phyloP scores from a whole-genome alignment of 2,888 invertebrate species.

The Linnaemya tessellans region DNA sequence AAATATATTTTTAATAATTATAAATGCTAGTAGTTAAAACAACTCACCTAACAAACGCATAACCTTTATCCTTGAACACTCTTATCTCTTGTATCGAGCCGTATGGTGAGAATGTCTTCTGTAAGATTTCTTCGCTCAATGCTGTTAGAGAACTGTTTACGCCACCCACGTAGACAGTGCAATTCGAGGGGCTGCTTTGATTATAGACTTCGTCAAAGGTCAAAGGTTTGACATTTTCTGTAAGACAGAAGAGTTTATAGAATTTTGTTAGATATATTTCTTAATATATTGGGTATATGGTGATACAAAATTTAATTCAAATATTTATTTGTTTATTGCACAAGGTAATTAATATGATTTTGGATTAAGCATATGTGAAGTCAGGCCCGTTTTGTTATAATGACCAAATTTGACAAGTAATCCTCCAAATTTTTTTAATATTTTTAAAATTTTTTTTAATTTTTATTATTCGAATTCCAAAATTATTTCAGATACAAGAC shows the following conservation, averaged over 20 bases:
- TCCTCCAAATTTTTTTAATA: no score
- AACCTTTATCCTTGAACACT: constrained; percentile 99
- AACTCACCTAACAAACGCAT: constrained; percentile 95
- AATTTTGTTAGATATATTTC: not conserved
- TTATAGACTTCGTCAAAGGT: constrained; percentile 99
- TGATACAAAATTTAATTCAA: not conserved
- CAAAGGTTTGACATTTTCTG: constrained; percentile 94
- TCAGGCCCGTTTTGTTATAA: no score
- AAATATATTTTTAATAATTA: no score
- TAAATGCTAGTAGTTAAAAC: not conserved
- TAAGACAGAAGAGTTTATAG: not conserved
- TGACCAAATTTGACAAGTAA: no score
- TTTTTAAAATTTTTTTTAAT: no score
- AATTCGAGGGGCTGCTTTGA: constrained; percentile 98
- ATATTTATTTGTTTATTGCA: no score
- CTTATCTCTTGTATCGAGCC: constrained; percentile 99
- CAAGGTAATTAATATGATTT: no score
- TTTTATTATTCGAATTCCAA: no score
- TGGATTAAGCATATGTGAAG: no score
- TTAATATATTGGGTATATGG: not conserved
- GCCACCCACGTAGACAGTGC: constrained; percentile 99
- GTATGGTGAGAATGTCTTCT: constrained; percentile 97
- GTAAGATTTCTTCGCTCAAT: constrained; percentile 97
- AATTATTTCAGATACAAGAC: no score
- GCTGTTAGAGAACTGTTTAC: constrained; percentile 88